phyloP scores from a whole-genome alignment of 2,113 vertebrate genomes.

The Tachycineta bicolor region DNA sequence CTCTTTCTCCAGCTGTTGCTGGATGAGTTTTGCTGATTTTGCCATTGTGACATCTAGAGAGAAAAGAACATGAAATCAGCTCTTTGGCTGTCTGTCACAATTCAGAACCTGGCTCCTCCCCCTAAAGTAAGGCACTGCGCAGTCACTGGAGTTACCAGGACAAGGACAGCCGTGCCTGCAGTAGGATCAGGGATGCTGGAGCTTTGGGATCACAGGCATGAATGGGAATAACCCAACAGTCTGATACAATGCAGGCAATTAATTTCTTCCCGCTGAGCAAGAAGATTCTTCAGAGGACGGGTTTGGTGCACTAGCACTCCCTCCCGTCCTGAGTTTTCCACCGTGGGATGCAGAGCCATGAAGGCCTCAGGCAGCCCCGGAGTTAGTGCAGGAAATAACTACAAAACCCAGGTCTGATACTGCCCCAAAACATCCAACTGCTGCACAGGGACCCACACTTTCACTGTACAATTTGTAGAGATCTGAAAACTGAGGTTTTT shows the following conservation, averaged over 20 bases:
- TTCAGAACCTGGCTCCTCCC: neutral
- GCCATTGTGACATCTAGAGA: conserved; percentile 89
- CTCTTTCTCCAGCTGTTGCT: conserved; percentile 95
- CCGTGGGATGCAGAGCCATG: accelerated
- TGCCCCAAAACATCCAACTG: neutral
- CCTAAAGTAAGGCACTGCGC: neutral
- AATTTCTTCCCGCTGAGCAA: neutral
- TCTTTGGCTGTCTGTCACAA: neutral
- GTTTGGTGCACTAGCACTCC: neutral
- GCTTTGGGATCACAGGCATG: accelerated
- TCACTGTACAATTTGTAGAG: neutral
- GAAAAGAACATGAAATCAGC: neutral
- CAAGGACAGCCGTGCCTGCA: neutral
- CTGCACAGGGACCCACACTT: neutral
- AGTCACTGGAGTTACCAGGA: neutral
- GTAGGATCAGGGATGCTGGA: neutral
- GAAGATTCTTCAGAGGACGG: neutral
- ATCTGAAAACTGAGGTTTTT: neutral
- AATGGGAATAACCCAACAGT: neutral
- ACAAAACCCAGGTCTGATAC: neutral
- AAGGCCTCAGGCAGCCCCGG: neutral
- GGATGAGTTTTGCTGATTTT: conserved; percentile 95
- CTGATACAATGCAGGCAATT: neutral
- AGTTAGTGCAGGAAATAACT: neutral
- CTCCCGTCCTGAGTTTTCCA: neutral